Percentiles rank a stretch among this genome's conserved stretches.
Evolutionary conservation across 2,888 invertebrate species (phyloP).

Genomic region (Laspeyria flexula): DNA sequence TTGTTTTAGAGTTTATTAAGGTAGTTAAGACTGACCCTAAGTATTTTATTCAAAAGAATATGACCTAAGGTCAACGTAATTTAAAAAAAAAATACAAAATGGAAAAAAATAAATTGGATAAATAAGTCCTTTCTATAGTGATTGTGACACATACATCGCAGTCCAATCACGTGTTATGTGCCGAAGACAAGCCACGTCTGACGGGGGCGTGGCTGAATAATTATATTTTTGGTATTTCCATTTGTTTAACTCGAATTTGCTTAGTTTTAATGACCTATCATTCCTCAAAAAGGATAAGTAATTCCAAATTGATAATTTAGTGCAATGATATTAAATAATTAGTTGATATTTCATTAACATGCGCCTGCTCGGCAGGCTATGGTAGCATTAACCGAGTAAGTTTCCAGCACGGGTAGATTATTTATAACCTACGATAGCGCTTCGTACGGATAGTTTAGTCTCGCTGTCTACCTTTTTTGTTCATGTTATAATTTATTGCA

Average conservation of each 20-base stretch:
- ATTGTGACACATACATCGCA: constrained; percentile 16
- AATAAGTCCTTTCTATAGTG: constrained; percentile 32
- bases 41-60: constrained; percentile 70
- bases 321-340: constrained; percentile 81
- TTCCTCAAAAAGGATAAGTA: constrained; percentile 73
- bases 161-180: constrained; percentile 14
- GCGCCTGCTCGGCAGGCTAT: constrained; percentile 40
- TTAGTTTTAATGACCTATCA: constrained; percentile 76
- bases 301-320: constrained; percentile 81
- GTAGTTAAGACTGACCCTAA: constrained; percentile 84
- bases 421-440: constrained; percentile 37
- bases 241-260: constrained; percentile 76
- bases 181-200: constrained; percentile 12
- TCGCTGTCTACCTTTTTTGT: constrained; percentile 52
- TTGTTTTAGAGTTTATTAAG: constrained; percentile 81
- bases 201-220: constrained; percentile 2
- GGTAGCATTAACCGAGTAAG: constrained; percentile 43
- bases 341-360: constrained; percentile 57
- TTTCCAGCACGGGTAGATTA: constrained; percentile 57
- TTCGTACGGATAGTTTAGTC: constrained; percentile 35
- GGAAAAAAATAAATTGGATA: constrained; percentile 31
- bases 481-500: constrained; percentile 66
- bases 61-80: constrained; percentile 59
- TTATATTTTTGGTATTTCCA: constrained; percentile 44
- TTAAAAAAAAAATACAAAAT: constrained; percentile 32